Base-by-base conservation (phyloP, 2,797 vertebrate species). In the Dicrostonyx torquatus region DNA sequence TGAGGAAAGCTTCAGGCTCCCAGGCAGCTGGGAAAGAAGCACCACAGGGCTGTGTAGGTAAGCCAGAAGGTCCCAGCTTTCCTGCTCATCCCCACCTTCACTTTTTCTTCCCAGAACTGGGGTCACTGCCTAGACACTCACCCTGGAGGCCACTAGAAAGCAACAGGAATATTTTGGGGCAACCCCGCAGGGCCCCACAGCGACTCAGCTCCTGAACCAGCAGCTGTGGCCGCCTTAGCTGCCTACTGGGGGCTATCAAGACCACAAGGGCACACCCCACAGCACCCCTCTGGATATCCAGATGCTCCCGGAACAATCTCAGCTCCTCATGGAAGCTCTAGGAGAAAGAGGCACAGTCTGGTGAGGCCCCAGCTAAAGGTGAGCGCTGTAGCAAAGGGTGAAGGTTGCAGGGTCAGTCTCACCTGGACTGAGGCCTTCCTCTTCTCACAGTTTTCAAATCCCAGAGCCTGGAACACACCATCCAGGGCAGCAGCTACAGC, bases 121-220 rank as follows among this genome's bases (percentile, higher is more conserved):
- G n/a, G 29, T 64, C 79, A 78, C 50, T 37, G n/a, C 4, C 60
- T 5, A 14, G 45, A 26, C 78, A 95, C 97, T 96, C 83, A 97
- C 96, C 86, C 79, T 85, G 45, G 1, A 80, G 70, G 72, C 50
- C 64, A 37, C 87, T 79, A 0, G 73, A 90, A 45, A 97, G 87
- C 70, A 97, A 85, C 84, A 97, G 87, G 68, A 97, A 95, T 87
- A 97, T 43, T 76, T 97, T 96, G 89, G 97, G 94, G 77, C 91
- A 18, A 75, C 94, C 96, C 84, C 18, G 37, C 14, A 97, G 84
- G 50, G 91, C 84, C 62, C 14, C 34, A 66, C 96, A 97, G 50
- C 0, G 0, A 88, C 94, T 97, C 91, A 97, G 72, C 89, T 96
- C 97, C 60, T 0, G 15, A 53, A 93, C 48, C 80, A 97, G 82